Conservation (phyloP, 2,797 vertebrate species). For the Darevskia nairensis region DNA sequence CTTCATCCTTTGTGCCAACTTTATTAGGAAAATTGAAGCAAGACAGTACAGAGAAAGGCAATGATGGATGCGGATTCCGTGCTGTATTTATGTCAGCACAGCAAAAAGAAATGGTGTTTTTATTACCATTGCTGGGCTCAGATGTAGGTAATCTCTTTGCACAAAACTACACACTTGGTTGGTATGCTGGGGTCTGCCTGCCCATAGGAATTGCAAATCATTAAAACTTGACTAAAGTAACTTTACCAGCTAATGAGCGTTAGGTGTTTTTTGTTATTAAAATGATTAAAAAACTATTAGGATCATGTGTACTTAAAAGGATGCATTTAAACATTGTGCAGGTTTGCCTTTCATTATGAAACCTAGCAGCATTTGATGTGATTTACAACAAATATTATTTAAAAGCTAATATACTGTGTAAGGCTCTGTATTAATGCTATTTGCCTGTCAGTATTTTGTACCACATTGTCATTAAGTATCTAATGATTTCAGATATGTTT, state of each 20-base stretch:
- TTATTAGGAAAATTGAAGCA: constrained; percentile 9
- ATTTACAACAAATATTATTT: constrained; percentile 49
- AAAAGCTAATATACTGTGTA: constrained; percentile 32
- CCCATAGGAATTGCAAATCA: constrained; percentile 19
- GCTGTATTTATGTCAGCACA: background rate
- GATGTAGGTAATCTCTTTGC: background rate
- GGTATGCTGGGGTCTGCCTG: background rate
- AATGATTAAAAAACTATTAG: constrained; percentile 60
- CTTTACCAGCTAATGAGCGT: constrained; percentile 27
- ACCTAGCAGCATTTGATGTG: constrained; percentile 43
- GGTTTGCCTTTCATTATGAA: constrained; percentile 44
- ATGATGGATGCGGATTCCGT: background rate
- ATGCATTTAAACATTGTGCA: constrained; percentile 46
- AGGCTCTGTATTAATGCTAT: constrained; percentile 32
- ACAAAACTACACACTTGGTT: background rate
- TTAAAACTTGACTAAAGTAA: constrained; percentile 53
- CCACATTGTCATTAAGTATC: constrained; percentile 44
- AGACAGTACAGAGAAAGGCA: background rate
- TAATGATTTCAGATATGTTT: constrained; percentile 57
- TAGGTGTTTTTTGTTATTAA: constrained; percentile 51
- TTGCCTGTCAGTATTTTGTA: constrained; percentile 38
- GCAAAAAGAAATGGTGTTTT: constrained; percentile 3
- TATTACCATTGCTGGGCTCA: constrained; percentile 2
- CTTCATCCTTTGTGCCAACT: background rate
- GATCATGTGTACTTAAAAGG: constrained; percentile 47